phyloP scores from a whole-genome alignment of 2,888 invertebrate genomes.

The Patella pellucida region DNA sequence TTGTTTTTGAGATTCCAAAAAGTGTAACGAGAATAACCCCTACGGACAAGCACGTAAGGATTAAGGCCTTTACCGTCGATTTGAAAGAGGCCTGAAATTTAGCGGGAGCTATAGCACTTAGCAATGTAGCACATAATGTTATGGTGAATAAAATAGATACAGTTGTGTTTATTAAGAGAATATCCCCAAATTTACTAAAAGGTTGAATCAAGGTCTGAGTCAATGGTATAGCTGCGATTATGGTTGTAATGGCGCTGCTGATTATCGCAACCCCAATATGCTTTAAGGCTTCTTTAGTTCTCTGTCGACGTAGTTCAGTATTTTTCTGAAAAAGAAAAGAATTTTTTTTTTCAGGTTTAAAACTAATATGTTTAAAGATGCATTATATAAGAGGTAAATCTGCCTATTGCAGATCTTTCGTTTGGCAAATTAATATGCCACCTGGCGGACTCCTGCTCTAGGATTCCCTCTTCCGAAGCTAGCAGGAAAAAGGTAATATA shows the following conservation, averaged over 20 bases:
- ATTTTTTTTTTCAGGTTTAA: neutral
- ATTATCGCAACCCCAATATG: slow-evolving; percentile 66
- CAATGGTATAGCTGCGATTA: slow-evolving; percentile 64
- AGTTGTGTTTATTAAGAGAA: slow-evolving; percentile 65
- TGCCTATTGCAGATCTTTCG: no score
- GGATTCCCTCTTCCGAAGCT: no score
- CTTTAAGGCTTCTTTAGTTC: slow-evolving; percentile 56
- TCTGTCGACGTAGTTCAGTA: slow-evolving; percentile 50
- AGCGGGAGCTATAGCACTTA: slow-evolving; percentile 59
- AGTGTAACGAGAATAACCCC: slow-evolving; percentile 46
- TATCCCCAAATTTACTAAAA: slow-evolving; percentile 65
- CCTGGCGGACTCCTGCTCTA: no score
- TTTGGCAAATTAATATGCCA: no score
- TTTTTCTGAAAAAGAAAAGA: slow-evolving; percentile 40
- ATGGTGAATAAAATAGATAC: slow-evolving; percentile 64
- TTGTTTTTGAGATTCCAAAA: slow-evolving; percentile 46
- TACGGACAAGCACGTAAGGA: slow-evolving; percentile 40
- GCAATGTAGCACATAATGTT: slow-evolving; percentile 59
- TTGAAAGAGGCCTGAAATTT: slow-evolving; percentile 47
- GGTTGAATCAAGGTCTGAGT: slow-evolving; percentile 65
- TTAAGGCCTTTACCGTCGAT: slow-evolving; percentile 44
- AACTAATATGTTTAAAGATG: neutral
- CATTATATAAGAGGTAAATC: no score
- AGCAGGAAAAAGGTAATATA: no score
- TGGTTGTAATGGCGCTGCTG: slow-evolving; percentile 65